Percentiles rank a stretch among this genome's conserved stretches.
Evolutionary conservation across 1,140 invertebrate species (phyloP).

Genomic region (Pseudomyrmex sp.): DNA sequence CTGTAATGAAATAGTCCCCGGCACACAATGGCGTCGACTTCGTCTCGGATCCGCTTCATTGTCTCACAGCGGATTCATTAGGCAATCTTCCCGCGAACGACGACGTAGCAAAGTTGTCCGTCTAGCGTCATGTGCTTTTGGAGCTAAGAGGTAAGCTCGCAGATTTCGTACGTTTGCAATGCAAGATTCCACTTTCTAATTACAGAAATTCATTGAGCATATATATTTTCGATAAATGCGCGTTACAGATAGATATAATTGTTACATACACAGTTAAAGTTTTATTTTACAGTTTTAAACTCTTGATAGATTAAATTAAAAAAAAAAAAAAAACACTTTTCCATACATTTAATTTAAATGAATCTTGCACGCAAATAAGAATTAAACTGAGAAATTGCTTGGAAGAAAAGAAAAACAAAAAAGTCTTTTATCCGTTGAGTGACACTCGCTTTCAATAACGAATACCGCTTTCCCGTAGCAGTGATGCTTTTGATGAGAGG

Average conservation of each 20-base stretch:
- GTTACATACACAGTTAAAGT: not conserved
- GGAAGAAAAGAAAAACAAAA: constrained; percentile 46
- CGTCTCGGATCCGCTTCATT: constrained; percentile 57
- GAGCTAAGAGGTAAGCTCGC: constrained; percentile 11
- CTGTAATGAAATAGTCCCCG: constrained; percentile 72
- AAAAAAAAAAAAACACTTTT: not conserved
- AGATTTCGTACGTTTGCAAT: not conserved
- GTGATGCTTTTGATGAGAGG: not conserved
- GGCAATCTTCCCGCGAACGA: constrained; percentile 57
- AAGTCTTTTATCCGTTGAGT: constrained; percentile 54
- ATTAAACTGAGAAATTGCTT: constrained; percentile 27
- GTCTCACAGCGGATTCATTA: constrained; percentile 72
- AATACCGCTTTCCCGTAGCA: constrained; percentile 12
- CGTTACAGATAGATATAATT: not conserved
- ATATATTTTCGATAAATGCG: not conserved
- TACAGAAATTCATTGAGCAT: constrained; percentile 27
- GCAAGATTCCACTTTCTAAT: constrained; percentile 30
- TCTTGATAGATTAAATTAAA: not conserved
- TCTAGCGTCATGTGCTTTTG: constrained; percentile 38
- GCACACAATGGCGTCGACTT: constrained; percentile 50
- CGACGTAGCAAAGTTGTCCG: constrained; percentile 48
- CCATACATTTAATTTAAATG: constrained; percentile 27
- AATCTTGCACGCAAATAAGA: not conserved
- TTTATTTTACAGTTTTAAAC: not conserved
- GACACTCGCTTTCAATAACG: constrained; percentile 40